Evolutionary conservation across 2,113 vertebrate genomes (phyloP).

Genomic region (Eulemur rufifrons): DNA sequence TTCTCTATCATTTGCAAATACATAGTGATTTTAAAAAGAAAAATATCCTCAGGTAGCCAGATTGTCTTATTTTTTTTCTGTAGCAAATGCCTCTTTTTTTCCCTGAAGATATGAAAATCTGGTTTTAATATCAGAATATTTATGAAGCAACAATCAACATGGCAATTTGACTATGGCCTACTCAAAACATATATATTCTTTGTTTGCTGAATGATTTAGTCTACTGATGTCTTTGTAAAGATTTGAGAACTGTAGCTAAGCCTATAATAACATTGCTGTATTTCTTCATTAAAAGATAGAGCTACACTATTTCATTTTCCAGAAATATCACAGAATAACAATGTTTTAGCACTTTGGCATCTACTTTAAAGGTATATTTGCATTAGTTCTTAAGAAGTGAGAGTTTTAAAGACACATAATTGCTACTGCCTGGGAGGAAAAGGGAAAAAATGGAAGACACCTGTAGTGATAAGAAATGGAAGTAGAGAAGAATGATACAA

Average conservation of each 20-base stretch:
- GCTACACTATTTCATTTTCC: constrained; percentile 45
- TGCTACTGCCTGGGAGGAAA: constrained; percentile 40
- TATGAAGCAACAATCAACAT: constrained; percentile 51
- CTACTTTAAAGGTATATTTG: constrained; percentile 56
- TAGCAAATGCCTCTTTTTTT: constrained; percentile 1
- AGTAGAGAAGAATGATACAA: neutral
- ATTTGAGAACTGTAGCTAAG: constrained; percentile 29
- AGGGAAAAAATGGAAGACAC: constrained; percentile 38
- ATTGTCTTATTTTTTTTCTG: constrained; percentile 18
- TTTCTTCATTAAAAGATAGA: constrained; percentile 58
- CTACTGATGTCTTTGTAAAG: constrained; percentile 43
- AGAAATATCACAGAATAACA: constrained; percentile 47
- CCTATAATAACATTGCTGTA: constrained; percentile 42
- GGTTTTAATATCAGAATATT: constrained; percentile 62
- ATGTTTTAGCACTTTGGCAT: constrained; percentile 30
- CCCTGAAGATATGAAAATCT: constrained; percentile 40
- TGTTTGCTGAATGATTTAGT: constrained; percentile 47
- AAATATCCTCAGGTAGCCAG: constrained; percentile 27
- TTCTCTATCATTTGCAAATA: constrained; percentile 32
- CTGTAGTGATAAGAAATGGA: constrained; percentile 19
- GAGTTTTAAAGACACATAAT: constrained; percentile 59
- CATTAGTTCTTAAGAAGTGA: constrained; percentile 49
- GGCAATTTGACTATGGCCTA: constrained; percentile 30
- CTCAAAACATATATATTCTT: constrained; percentile 46
- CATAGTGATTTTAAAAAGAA: constrained; percentile 33